phyloP scores from a whole-genome alignment of 2,888 invertebrate genomes.

The Agapetus fuscipes region DNA sequence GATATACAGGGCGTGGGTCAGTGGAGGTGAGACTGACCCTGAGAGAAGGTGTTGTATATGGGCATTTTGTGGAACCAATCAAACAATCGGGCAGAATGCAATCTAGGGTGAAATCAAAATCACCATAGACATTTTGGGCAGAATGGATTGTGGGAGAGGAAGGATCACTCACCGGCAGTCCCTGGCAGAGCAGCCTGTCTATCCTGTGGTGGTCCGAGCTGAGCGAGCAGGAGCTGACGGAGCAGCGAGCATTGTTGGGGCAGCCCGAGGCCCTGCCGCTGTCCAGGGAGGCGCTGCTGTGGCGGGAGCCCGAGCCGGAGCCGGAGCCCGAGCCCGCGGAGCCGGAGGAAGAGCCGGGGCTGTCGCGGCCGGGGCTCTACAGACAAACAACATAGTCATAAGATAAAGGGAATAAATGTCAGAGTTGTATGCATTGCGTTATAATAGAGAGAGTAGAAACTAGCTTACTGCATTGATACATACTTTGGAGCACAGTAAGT shows the following conservation, averaged over 20 bases:
- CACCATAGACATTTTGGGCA: too few species aligned
- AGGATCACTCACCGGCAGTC: conserved; percentile 50
- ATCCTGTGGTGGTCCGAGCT: conserved; percentile 60
- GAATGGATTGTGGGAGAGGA: too few species aligned
- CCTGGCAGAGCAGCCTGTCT: conserved; percentile 66
- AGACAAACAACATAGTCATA: conserved; percentile 22
- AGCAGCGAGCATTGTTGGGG: conserved; percentile 39
- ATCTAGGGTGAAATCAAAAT: too few species aligned
- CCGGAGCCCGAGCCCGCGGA: conserved; percentile 54
- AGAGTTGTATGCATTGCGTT: background rate
- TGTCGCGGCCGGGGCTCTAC: conserved; percentile 88
- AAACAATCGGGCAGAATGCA: too few species aligned
- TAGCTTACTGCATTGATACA: too few species aligned
- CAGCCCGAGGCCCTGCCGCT: conserved; percentile 86
- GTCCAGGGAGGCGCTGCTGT: conserved; percentile 83
- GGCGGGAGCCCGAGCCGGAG: conserved; percentile 62
- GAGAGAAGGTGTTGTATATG: too few species aligned
- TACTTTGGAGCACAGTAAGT: too few species aligned
- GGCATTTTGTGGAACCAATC: too few species aligned
- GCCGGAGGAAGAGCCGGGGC: conserved; percentile 81
- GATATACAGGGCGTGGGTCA: too few species aligned
- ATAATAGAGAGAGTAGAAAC: background rate
- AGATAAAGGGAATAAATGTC: background rate
- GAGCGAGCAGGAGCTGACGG: conserved; percentile 66
- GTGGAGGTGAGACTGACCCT: too few species aligned